phyloP scores from a whole-genome alignment of 2,888 invertebrate species.

The Sussaba pulchella region DNA sequence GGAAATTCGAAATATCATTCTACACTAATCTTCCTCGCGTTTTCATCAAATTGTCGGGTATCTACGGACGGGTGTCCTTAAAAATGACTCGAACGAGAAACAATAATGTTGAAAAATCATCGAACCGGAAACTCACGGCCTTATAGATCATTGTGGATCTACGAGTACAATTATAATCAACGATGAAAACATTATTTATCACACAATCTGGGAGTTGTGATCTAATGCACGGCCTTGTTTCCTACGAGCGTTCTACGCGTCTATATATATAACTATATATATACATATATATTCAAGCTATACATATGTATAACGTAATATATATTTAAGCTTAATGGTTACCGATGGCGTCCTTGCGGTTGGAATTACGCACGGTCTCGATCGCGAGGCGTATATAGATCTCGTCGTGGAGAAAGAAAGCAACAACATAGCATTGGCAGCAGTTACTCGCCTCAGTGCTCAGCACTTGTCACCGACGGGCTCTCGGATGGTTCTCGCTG shows the following conservation, averaged over 20 bases:
- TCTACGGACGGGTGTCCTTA: too few relatives aligned
- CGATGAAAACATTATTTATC: slow-evolving; percentile 54
- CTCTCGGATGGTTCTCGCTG: slow-evolving; percentile 65
- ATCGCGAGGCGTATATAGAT: slow-evolving; percentile 62
- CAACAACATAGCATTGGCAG: slow-evolving; percentile 14
- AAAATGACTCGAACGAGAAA: too few relatives aligned
- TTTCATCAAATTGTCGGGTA: too few relatives aligned
- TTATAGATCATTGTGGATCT: too few relatives aligned
- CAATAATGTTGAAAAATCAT: too few relatives aligned
- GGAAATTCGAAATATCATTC: too few relatives aligned
- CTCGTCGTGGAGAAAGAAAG: slow-evolving; percentile 15
- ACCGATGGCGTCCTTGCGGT: slow-evolving; percentile 76
- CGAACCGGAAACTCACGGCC: too few relatives aligned
- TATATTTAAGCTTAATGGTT: slow-evolving; percentile 54
- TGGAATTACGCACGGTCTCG: slow-evolving; percentile 76
- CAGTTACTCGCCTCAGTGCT: slow-evolving; percentile 31
- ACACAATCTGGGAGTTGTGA: not conserved
- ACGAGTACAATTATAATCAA: too few relatives aligned
- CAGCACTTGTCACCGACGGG: slow-evolving; percentile 21
- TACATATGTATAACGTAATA: slow-evolving; percentile 12
- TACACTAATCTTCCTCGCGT: too few relatives aligned
- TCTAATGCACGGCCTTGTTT: slow-evolving; percentile 58
- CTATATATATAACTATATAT: too few relatives aligned
- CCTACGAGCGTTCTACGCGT: slow-evolving; percentile 54
- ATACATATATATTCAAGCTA: slow-evolving; percentile 19